Percentiles rank a stretch among this genome's conserved stretches.
Evolutionary conservation across 2,888 invertebrate genomes (phyloP).

Genomic region (Amphipoea lucens): DNA sequence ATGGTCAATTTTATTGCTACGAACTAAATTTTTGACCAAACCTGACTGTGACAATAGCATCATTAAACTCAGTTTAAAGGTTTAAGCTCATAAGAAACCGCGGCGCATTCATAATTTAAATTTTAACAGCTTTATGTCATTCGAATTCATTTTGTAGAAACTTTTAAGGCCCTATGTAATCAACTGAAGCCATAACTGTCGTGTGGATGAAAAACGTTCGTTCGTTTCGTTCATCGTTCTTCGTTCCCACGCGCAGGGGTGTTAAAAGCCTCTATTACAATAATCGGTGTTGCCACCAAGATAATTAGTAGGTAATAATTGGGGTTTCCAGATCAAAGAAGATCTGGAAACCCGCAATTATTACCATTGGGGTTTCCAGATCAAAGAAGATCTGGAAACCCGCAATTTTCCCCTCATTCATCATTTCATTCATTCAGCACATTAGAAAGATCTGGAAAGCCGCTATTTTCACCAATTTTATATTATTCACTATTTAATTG

Average conservation of each 20-base stretch:
- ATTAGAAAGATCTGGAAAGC: too few species aligned
- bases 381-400: too few species aligned
- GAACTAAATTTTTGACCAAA: slow-evolving; percentile 35
- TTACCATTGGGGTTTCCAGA: too few species aligned
- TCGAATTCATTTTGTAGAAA: slow-evolving; percentile 61
- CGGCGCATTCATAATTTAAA: slow-evolving; percentile 53
- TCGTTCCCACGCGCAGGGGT: slow-evolving; percentile 75
- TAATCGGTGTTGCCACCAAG: slow-evolving; percentile 71
- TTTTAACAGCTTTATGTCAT: slow-evolving; percentile 62
- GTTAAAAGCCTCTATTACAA: slow-evolving; percentile 76
- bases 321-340: too few species aligned
- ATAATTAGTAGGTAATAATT: too few species aligned
- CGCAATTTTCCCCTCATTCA: too few species aligned
- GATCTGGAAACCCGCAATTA: too few species aligned
- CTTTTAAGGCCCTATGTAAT: slow-evolving; percentile 71
- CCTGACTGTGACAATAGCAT: slow-evolving; percentile 46
- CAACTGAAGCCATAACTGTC: slow-evolving; percentile 78
- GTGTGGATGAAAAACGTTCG: slow-evolving; percentile 75
- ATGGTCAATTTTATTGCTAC: slow-evolving; percentile 37
- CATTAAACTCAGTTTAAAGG: slow-evolving; percentile 55
- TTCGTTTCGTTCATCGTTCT: slow-evolving; percentile 60
- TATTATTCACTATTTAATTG: too few species aligned
- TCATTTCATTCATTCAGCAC: too few species aligned
- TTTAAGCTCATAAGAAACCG: slow-evolving; percentile 37
- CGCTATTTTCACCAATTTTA: too few species aligned